phyloP scores from a whole-genome alignment of 2,113 vertebrate species.

The Diadophis punctatus region DNA sequence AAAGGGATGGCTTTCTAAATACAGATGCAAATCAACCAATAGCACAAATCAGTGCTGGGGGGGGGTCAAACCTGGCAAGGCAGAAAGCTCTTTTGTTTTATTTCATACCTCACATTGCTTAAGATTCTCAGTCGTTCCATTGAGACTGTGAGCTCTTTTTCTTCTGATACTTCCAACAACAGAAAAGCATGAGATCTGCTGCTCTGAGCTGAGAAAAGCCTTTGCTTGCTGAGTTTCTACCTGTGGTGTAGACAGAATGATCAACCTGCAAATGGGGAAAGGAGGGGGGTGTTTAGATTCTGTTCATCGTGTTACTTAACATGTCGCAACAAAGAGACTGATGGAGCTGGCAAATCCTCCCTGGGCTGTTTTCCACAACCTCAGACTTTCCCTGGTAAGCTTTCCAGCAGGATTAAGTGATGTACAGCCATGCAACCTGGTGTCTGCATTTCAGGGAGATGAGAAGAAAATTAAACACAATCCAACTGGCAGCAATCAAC shows the following conservation, averaged over 20 bases:
- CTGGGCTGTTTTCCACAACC: neutral
- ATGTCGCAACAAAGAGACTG: neutral
- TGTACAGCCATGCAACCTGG: neutral
- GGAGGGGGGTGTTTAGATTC: neutral
- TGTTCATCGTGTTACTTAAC: neutral
- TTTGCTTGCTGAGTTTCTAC: neutral
- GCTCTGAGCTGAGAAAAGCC: neutral
- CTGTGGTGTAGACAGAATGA: neutral
- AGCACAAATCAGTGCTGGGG: neutral
- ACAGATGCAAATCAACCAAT: neutral
- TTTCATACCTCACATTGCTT: neutral
- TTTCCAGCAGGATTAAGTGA: neutral
- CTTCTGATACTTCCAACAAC: neutral
- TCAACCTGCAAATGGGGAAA: neutral
- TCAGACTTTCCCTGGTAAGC: neutral
- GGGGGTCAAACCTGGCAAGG: neutral
- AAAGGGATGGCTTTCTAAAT: neutral
- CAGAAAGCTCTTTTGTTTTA: neutral
- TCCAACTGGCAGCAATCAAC: neutral
- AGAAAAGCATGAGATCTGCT: neutral
- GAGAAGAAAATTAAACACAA: neutral
- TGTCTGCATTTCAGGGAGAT: neutral
- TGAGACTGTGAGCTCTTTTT: neutral
- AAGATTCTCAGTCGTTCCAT: neutral
- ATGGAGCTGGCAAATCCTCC: neutral